Evolutionary conservation across 2,888 invertebrate genomes (phyloP).

Genomic region (Neria commutata): DNA sequence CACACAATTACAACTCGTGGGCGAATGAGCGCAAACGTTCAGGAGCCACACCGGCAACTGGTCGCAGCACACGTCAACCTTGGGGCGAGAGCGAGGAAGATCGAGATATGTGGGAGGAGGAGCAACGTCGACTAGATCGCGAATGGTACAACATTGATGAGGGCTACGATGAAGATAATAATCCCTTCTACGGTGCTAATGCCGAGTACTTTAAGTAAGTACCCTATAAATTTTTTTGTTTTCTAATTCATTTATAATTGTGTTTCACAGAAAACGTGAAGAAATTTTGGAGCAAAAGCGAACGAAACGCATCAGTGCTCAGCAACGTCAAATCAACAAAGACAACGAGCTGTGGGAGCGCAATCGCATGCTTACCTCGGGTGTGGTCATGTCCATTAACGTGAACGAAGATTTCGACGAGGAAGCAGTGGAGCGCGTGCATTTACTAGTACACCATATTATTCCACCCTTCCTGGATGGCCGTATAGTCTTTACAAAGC

Average conservation of each 20-base stretch:
- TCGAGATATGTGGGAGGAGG: slow-evolving; percentile 85
- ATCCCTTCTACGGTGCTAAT: slow-evolving; percentile 88
- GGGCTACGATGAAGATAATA: slow-evolving; percentile 89
- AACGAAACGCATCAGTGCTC: slow-evolving; percentile 92
- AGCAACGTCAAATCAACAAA: slow-evolving; percentile 95
- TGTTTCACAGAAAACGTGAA: slow-evolving; percentile 76
- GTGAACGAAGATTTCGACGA: slow-evolving; percentile 94
- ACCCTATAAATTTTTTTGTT: neutral
- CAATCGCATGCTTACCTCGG: slow-evolving; percentile 94
- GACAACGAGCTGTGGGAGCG: slow-evolving; percentile 99
- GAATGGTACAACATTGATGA: slow-evolving; percentile 98
- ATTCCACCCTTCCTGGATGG: slow-evolving; percentile 99
- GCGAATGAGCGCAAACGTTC: slow-evolving; percentile 70
- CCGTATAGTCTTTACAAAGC: slow-evolving; percentile 97
- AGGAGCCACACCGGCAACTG: slow-evolving; percentile 69
- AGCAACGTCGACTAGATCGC: slow-evolving; percentile 87
- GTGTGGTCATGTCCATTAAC: slow-evolving; percentile 88
- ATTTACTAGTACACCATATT: slow-evolving; percentile 95
- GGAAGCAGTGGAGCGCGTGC: slow-evolving; percentile 92
- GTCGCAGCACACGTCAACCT: slow-evolving; percentile 56
- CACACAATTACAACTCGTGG: slow-evolving; percentile 81
- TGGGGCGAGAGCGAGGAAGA: slow-evolving; percentile 74
- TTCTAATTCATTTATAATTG: neutral
- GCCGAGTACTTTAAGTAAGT: slow-evolving; percentile 78
- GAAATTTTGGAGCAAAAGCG: slow-evolving; percentile 88